Evolutionary conservation across 2,888 invertebrate species (phyloP), one percentile per base, ranked within the genome.

Genomic region (Polydesmus complanatus): DNA sequence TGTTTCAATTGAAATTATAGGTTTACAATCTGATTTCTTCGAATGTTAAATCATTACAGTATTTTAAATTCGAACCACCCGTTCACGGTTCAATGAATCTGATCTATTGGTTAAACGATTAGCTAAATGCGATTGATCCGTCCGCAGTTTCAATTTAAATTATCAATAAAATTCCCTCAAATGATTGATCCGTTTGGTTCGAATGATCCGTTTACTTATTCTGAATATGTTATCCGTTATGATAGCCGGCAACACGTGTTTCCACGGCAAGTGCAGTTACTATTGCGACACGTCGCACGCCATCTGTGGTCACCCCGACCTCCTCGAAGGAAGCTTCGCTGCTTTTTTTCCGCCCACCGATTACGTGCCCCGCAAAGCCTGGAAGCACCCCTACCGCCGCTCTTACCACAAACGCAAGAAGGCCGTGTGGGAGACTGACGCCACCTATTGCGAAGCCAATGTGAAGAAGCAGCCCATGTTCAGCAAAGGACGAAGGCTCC

Each of bases 391-490:
- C 2, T 97, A 96, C 93, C 80, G 94, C 68, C 80, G 97, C 67
- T 93, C 95, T 14, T 97, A 97, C 76, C 96, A 96, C 75, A 97
- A 96, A 74, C 81, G 94, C 68, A 83, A 88, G 77, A 92, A 94
- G 81, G 96, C 97, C 1, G 88, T 89, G 72, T 98, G 97, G 97
- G 97, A 98, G 77, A 77, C 83, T 70, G 93, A 97, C 76, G 84
- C 88, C 65, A 87, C 88, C 73, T 95, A 95, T 74, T 98, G 97
- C 71, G 79, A 81, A 27, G 76, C 92, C 75, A 76, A 92, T 75
- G 91, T 97, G 54, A 83, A 86, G 65, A 85, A 86, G 66, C 87
- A 88, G 62, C 84, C 89, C 0, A 96, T 95, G 0, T 96, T 94
- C 73, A 87, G 91, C 73, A 84, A 86, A 64, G 95, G 95, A 5